A percentile compares a stretch with the other conserved stretches of the same genome.
Evolutionary conservation across 2,113 vertebrate species (phyloP).

Genomic region (Coryphaenoides rupestris): DNA sequence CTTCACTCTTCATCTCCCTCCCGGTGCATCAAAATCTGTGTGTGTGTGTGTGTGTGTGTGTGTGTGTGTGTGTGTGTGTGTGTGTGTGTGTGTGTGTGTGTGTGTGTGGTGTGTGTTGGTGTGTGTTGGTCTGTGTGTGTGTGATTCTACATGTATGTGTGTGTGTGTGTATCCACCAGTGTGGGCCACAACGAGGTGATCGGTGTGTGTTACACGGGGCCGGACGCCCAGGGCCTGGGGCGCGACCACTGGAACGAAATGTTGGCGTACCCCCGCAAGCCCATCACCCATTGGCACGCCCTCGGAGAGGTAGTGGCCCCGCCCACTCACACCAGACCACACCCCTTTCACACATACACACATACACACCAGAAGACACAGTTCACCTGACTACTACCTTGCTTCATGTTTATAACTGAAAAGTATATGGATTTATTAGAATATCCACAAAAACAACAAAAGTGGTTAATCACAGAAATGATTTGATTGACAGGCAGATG

Average conservation of each 20-base stretch:
- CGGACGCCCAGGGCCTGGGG: constrained; percentile 91
- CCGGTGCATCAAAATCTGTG: too few species aligned
- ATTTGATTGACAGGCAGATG: too few species aligned
- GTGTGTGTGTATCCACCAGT: constrained; percentile 61
- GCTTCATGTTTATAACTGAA: too few species aligned
- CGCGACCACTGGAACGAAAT: constrained; percentile 99
- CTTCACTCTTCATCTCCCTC: too few species aligned
- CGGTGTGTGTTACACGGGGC: constrained; percentile 87
- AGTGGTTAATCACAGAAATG: too few species aligned
- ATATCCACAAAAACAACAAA: too few species aligned
- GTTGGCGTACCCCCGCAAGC: constrained; percentile 94
- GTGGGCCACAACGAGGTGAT: constrained; percentile 99
- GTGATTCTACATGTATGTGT: constrained; percentile 2
- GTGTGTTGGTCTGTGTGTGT: constrained; percentile 1
- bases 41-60: too few species aligned
- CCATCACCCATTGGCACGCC: constrained; percentile 96
- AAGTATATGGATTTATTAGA: too few species aligned
- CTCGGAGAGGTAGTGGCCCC: constrained; percentile 82
- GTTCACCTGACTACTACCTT: too few species aligned
- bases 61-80: background rate
- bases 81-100: background rate
- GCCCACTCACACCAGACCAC: background rate
- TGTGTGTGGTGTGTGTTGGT: background rate
- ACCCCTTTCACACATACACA: too few species aligned
- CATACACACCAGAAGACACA: too few species aligned